Evolutionary conservation across 2,797 vertebrate genomes (phyloP), one percentile per base, ranked within the genome.

Genomic region (Coccyzus lansbergi): DNA sequence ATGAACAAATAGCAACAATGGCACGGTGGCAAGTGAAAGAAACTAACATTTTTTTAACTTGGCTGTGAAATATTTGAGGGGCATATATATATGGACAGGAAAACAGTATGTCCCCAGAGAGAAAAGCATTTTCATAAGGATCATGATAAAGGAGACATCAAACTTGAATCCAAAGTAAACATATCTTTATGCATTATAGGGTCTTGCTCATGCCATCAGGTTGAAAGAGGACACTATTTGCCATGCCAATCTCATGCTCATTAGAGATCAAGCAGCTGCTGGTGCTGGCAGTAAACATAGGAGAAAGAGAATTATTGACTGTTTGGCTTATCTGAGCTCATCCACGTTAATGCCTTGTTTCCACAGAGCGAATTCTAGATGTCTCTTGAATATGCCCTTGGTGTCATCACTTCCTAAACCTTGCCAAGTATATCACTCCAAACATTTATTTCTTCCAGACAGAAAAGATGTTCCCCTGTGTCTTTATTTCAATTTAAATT

Each of bases 401-500:
- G 26, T 93, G 71, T 31, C 93, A 79, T 79, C 93, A 92, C 92
- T 93, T 85, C 81, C 93, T 64, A 94, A 91, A 88, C 87, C 72
- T 64, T 91, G 83, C 56, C 88, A 94, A 84, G 67, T 49, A 89
- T 80, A 46, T 96, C 55, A 2, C 49, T 92, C 91, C 86, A 95
- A 93, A 91, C 93, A 95, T 96, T 94, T 96, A 96, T 95, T 90
- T 84, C 86, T 82, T 93, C 71, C 92, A 91, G 85, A 59, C 89
- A 91, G 90, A 89, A 64, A 81, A 89, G 90, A 87, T 72, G 88
- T 90, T 95, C 94, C 94, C 95, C 55, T 0, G 59, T 95, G 95
- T 93, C 95, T 95, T 91, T 72, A 87, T 95, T 96, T 95, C 96
- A 93, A 97, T 97, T 97, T 95, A 95, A 97, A 97, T 97, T 97